Base-by-base conservation (phyloP, 2,113 vertebrate genomes). In the Uropsilus gracilis region DNA sequence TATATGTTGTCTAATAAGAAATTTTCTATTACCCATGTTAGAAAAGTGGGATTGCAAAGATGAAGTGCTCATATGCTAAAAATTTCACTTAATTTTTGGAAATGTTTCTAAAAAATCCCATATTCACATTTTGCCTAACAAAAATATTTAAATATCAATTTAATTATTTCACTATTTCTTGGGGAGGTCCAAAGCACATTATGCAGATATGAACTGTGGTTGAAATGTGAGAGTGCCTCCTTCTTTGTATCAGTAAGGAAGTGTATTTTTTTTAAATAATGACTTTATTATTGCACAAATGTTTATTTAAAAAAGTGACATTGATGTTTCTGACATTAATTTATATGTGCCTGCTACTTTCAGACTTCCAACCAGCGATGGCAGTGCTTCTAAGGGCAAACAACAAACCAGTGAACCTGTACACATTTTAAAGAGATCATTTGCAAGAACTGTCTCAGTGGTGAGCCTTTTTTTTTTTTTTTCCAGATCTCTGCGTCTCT, bases 321-420 rank as follows among this genome's bases (percentile, higher is more conserved):
- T 57, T 97, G 69, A 8, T 42, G 48, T 76, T 95, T 86, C 30
- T 28, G 83, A 16, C 42, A 20, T 90, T 57, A 86, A 11, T 68
- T 82, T 86, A 22, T 69, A 7, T 95, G 3, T 86, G 94, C 97
- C 42, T 97, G 44, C 89, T 97, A 3, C 4, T 75, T 97, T 48
- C 90, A 99, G 99, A 97, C 98, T 99, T 92, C 99, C 99, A 69
- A 99, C 99, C 50, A 99, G 99, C 97, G 99, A 99, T 96, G 99
- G 99, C 86, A 99, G 99, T 93, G 98, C 99, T 30, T 98, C 99
- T 12, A 99, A 99, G 98, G 99, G 99, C 71, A 99, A 99, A 89
- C 99, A 99, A 97, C 99, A 99, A 98, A 99, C 99, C 59, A 99
- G 99, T 91, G 99, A 99, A 94, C 99, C 99, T 1, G 99, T 99